phyloP scores from a whole-genome alignment of 1,140 invertebrate genomes.

The Oncopeltus fasciatus region DNA sequence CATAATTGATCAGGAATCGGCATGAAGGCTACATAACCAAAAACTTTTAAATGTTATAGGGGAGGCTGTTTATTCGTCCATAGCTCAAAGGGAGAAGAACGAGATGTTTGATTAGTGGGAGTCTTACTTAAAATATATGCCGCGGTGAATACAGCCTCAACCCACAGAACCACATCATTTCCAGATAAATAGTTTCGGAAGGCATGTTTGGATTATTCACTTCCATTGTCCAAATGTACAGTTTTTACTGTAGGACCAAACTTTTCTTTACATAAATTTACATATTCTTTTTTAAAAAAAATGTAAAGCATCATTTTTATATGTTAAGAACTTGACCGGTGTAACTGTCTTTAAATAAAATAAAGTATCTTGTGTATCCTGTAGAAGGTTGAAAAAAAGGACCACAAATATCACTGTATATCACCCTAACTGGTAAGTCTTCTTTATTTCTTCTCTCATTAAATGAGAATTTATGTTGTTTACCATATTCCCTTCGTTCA shows the following conservation, averaged over 20 bases:
- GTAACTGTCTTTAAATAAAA: neutral
- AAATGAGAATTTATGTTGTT: too few species aligned
- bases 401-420: too few species aligned
- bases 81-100: neutral
- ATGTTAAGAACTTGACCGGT: neutral
- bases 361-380: neutral
- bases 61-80: neutral
- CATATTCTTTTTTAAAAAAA: neutral
- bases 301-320: neutral
- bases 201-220: neutral
- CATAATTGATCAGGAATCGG: neutral
- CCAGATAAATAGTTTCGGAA: neutral
- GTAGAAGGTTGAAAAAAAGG: neutral
- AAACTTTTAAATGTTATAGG: neutral
- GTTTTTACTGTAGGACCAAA: neutral
- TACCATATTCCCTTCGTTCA: neutral
- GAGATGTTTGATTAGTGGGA: neutral
- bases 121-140: neutral
- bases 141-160: neutral
- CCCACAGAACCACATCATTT: neutral
- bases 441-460: neutral
- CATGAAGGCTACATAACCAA: neutral
- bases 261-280: neutral
- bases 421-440: too few species aligned
- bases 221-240: too few species aligned